Conservation (phyloP, 2,797 vertebrate species). For the Myotis pilosus region DNA sequence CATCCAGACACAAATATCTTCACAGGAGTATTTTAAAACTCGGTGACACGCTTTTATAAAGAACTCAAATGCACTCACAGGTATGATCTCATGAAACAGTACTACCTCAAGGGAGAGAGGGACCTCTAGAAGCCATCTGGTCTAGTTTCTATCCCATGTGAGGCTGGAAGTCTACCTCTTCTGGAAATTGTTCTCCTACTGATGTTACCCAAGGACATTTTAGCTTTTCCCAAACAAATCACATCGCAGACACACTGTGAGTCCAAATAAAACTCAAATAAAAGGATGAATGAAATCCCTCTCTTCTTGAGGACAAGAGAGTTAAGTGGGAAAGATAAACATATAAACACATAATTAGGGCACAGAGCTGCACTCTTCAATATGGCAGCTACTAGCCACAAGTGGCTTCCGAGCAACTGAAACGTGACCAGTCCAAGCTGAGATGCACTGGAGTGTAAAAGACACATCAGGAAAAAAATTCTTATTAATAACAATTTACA, state of each 20-base stretch:
- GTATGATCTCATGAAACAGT: background rate
- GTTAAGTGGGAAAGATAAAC: background rate
- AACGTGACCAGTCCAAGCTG: background rate
- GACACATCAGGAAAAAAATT: background rate
- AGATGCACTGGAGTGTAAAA: background rate
- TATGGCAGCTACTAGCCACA: background rate
- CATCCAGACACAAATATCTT: background rate
- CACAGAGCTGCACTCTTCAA: background rate
- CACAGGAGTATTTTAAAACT: background rate
- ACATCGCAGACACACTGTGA: background rate
- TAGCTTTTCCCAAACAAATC: background rate
- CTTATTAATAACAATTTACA: background rate
- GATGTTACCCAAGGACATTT: background rate
- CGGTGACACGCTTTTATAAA: background rate
- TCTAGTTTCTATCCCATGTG: background rate
- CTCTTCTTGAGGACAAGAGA: background rate
- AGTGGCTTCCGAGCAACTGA: background rate
- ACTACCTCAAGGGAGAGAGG: background rate
- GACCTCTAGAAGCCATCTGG: background rate
- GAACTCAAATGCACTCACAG: background rate
- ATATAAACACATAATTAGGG: background rate
- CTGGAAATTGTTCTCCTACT: background rate
- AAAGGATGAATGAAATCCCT: background rate
- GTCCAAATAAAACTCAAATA: background rate
- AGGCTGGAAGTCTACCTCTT: background rate